phyloP scores from a whole-genome alignment of 2,888 invertebrate species.

The Pediacus dermestoides region DNA sequence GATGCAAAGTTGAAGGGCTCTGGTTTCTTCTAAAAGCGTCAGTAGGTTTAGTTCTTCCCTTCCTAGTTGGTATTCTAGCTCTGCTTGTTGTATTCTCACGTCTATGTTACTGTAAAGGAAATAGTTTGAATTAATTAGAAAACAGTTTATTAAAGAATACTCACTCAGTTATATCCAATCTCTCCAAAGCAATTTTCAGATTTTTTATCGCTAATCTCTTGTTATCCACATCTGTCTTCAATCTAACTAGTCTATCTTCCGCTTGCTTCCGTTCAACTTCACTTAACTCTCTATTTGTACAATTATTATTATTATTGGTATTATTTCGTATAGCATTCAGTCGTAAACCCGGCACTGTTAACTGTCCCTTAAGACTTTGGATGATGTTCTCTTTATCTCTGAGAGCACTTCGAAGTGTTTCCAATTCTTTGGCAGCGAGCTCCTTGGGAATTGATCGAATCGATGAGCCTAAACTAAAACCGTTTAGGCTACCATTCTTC shows the following conservation, averaged over 20 bases:
- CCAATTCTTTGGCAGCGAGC: slow-evolving; percentile 59
- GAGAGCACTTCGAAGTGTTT: slow-evolving; percentile 66
- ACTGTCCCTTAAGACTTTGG: slow-evolving; percentile 69
- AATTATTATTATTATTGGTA: slow-evolving; percentile 33
- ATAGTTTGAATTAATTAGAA: slow-evolving; percentile 8
- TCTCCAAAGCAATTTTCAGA: slow-evolving; percentile 73
- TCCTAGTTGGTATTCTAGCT: slow-evolving; percentile 83
- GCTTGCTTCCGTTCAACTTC: slow-evolving; percentile 58
- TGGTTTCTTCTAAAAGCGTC: slow-evolving; percentile 78
- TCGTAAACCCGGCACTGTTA: slow-evolving; percentile 60
- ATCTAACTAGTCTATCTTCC: slow-evolving; percentile 58
- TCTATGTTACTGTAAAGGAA: slow-evolving; percentile 72
- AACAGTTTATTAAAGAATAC: slow-evolving; percentile 39
- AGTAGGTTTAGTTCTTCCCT: slow-evolving; percentile 83
- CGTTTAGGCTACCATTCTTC: slow-evolving; percentile 42
- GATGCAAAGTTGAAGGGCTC: slow-evolving; percentile 72
- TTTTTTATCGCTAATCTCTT: slow-evolving; percentile 77
- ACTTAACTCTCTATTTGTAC: slow-evolving; percentile 44
- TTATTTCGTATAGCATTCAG: slow-evolving; percentile 44
- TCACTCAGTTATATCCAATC: slow-evolving; percentile 85
- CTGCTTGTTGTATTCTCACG: slow-evolving; percentile 84
- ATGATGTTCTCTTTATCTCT: slow-evolving; percentile 80
- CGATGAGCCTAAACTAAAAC: slow-evolving; percentile 39
- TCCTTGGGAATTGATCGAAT: slow-evolving; percentile 45
- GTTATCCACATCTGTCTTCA: slow-evolving; percentile 69